Evolutionary conservation across 2,888 invertebrate genomes (phyloP), one percentile per base, ranked within the genome.

Genomic region (Andrena fulva): DNA sequence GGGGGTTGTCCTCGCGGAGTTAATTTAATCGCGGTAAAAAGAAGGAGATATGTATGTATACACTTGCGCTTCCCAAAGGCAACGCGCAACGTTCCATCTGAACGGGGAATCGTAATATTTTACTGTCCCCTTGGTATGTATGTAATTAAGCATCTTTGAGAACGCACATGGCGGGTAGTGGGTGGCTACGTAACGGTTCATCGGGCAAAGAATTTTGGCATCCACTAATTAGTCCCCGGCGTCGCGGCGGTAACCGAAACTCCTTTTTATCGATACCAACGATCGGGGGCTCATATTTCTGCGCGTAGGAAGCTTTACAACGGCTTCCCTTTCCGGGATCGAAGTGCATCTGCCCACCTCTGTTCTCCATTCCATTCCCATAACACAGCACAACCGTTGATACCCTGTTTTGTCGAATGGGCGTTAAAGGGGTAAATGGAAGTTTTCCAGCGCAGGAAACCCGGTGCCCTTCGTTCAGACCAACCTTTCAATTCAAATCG

Each of bases 291-390:
- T 88, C 87, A 59, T 85, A 80, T 88, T 89, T 87, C 88, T 77
- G 77, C 71, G 64, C 75, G 76, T 80, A 87, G 82, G 85, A 82
- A 87, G 89, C 84, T 77, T 72, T 76, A 76, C 66, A 78, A 84
- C 60, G 69, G 89, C 83, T 86, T 85, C 87, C 82, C 72, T 89
- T 89, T 88, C 88, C 87, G 89, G 88, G 84, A 89, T 89, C 89
- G 87, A 77, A 87, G 82, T 83, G 86, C 87, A 83, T 75, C 80
- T 80, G 72, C 71, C 70, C 70, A 29, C 59, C 52, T 59, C 62
- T 70, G 12, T 56, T 68, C 73, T 63, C 29, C 85, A 64, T 81
- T 82, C 73, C 75, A 54, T 79, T 87, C 81, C 76, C 82, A 83
- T 74, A 80, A 81, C 63, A 56, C 81, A 79, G 56, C 10, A 62